Conservation (phyloP, 2,888 invertebrate genomes). For the Elysia crispata region DNA sequence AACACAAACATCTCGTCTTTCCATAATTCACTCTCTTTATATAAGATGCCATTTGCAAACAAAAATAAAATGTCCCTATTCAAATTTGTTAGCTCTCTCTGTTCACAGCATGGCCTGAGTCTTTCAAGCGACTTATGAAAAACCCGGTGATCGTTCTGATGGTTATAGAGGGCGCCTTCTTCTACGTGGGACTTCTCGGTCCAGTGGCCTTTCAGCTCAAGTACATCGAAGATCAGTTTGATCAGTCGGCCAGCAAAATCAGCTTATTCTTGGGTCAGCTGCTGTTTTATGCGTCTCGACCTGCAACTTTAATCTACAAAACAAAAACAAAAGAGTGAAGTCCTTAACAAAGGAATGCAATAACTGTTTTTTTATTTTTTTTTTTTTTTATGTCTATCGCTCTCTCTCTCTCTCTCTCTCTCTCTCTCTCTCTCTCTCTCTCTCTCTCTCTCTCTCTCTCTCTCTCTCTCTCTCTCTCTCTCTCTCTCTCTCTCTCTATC, state of each 20-base stretch:
- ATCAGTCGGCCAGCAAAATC: neutral
- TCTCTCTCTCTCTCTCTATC: constrained; percentile 10
- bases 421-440: constrained; percentile 12
- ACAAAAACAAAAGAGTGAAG: too few species aligned
- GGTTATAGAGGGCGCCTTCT: neutral
- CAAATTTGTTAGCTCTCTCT: neutral
- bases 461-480: neutral
- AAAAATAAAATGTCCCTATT: too few species aligned
- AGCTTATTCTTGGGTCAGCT: constrained; percentile 6
- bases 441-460: constrained; percentile 15
- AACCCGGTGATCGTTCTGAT: constrained; percentile 3
- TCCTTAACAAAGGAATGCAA: too few species aligned
- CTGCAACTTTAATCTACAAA: too few species aligned
- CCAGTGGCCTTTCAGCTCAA: neutral
- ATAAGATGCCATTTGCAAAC: too few species aligned
- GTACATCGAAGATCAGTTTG: constrained; percentile 1
- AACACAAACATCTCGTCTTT: too few species aligned
- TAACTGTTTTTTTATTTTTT: neutral
- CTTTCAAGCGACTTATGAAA: neutral
- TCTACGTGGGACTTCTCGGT: neutral
- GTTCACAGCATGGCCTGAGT: constrained; percentile 1
- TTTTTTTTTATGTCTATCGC: neutral
- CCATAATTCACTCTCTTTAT: too few species aligned
- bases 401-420: neutral
- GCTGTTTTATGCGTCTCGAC: neutral